These are phyloP conservation scores for Hypomesus transpacificus DNA, from an alignment of 2,113 vertebrate genomes.

Conservation along the genomic window DNA sequence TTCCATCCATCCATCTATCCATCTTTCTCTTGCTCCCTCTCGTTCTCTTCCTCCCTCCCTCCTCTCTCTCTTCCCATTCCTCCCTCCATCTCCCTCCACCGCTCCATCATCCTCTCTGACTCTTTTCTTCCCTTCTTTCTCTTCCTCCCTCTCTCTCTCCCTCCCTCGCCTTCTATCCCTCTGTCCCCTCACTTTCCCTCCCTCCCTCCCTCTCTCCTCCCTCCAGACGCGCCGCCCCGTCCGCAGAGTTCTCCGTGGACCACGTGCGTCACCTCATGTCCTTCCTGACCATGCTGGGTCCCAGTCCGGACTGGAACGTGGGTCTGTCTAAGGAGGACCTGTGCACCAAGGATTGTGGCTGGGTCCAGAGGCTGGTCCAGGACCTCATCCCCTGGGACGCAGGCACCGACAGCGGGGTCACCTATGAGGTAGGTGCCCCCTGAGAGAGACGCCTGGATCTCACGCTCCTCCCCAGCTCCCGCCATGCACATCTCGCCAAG, in stretches of 20 bases:
- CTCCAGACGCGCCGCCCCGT: constrained; percentile 87
- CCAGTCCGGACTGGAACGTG: constrained; percentile 97
- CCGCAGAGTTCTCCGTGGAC: constrained; percentile 96
- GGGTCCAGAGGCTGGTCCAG: constrained; percentile 88
- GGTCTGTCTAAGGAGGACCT: constrained; percentile 90
- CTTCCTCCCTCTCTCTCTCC: not conserved
- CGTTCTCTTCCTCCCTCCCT: no score
- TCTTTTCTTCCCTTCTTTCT: not conserved
- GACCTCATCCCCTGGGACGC: constrained; percentile 97
- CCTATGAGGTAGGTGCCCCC: constrained; percentile 81
- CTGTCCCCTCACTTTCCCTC: not conserved
- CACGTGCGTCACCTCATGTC: constrained; percentile 90
- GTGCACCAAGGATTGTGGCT: constrained; percentile 94
- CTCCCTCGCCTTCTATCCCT: not conserved
- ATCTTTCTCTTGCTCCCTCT: no score
- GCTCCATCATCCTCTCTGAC: not conserved
- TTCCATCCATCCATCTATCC: no score
- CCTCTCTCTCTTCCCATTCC: no score
- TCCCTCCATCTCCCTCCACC: not conserved
- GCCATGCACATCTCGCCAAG: no score
- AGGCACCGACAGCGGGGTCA: constrained; percentile 87
- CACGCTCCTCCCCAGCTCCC: no score
- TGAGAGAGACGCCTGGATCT: not conserved
- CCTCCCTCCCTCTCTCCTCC: not conserved
- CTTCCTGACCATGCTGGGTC: constrained; percentile 95